These are phyloP conservation scores for Colletes gigas DNA, from an alignment of 1,140 invertebrate genomes.

Conservation along the genomic window DNA sequence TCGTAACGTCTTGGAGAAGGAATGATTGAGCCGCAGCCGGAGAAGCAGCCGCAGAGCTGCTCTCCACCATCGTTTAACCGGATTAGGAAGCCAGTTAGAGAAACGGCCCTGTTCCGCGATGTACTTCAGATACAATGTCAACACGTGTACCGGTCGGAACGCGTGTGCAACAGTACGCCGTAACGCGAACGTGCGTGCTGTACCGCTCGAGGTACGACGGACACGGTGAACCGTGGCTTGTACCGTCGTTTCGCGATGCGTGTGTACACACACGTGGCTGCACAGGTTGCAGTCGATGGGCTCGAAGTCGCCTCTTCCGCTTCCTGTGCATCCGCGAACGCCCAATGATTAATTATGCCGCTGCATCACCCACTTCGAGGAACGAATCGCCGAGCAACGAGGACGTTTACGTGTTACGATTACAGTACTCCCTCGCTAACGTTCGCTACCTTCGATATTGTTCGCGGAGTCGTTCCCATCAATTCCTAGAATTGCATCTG, in stretches of 20 bases:
- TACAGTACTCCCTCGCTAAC: no score
- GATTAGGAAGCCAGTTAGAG: slow-evolving; percentile 75
- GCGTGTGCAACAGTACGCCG: neutral
- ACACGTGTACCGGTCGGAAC: slow-evolving; percentile 17
- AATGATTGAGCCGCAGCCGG: slow-evolving; percentile 68
- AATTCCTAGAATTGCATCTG: no score
- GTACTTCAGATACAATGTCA: slow-evolving; percentile 53
- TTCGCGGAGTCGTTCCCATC: no score
- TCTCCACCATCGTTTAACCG: slow-evolving; percentile 68
- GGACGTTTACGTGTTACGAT: neutral
- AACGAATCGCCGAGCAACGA: neutral
- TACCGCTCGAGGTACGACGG: slow-evolving; percentile 16
- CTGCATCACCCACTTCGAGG: neutral
- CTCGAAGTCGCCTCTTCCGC: slow-evolving; percentile 39
- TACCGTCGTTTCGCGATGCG: neutral
- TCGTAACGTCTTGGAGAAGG: slow-evolving; percentile 68
- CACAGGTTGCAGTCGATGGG: slow-evolving; percentile 19
- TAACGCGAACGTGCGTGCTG: slow-evolving; percentile 13
- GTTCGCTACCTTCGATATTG: no score
- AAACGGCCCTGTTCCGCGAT: slow-evolving; percentile 64
- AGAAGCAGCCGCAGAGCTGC: slow-evolving; percentile 64
- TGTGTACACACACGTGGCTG: slow-evolving; percentile 20
- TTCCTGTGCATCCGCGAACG: slow-evolving; percentile 26
- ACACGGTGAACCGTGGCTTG: slow-evolving; percentile 6
- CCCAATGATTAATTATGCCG: slow-evolving; percentile 24